Evolutionary conservation across 2,797 vertebrate genomes (phyloP), one percentile per base, ranked within the genome.

Genomic region (Pangasius sanitwongsei): DNA sequence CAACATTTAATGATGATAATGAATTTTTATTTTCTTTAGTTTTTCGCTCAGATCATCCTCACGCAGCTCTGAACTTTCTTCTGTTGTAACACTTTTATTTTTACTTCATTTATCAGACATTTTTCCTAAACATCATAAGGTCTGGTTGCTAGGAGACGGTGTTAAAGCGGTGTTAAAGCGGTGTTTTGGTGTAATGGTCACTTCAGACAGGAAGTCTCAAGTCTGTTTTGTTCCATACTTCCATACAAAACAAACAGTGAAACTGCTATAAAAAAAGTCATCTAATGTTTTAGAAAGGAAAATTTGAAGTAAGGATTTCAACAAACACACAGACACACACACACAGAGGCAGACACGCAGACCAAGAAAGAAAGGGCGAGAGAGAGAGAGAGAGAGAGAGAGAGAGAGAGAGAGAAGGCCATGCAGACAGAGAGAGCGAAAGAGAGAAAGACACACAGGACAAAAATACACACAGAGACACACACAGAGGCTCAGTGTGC

Each of bases 261-360:
- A 61, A 86, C 89, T 82, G 86, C 67, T 34, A 77, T 89, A 91
- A 92, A 92, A 69, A 90, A 91, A 55, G 15, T 41, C 94, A 93
- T 92, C 92, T 53, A 83, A 53, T 92, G 89, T 72, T 77, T 90
- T 90, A 88, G 18, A 92, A 91, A 91, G 95, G 94, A 97, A 97
- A 95, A 92, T 92, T 92, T 95, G 93, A 93, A 95, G 89, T 90
- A 89, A 92, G 72, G 91, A 92, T 89, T 90, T 91, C 91, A 92
- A 92, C 91, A 86, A 80, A 48, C 69, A 83, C 41, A 15, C 2
- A 50, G 3, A 77, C 11, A 50, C 9, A 77, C 25, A 50, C 3
- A 50, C 23, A 74, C 6, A 75, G 18, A 75, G 20, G 48, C 8
- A 28, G 20, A 77, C 11, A 50, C 11, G 48, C 1, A 48, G 9